Evolutionary conservation across 2,113 vertebrate genomes (phyloP).

Genomic region (Irena cyanogastra): DNA sequence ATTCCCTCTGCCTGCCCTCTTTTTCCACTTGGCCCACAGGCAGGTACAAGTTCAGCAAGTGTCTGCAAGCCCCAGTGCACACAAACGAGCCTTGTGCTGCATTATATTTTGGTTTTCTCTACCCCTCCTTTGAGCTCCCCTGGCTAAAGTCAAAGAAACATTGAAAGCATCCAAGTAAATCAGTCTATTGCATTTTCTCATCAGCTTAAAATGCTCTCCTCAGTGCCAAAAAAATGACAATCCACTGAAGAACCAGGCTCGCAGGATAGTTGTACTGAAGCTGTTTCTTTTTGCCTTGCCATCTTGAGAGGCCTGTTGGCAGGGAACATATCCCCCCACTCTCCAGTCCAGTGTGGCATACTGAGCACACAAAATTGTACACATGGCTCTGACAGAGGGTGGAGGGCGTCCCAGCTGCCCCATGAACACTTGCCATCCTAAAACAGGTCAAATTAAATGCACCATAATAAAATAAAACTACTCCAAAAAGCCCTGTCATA

Average conservation of each 20-base stretch:
- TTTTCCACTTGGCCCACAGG: background rate
- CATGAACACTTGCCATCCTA: background rate
- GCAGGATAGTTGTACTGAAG: constrained; percentile 1
- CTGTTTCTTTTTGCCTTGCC: constrained; percentile 22
- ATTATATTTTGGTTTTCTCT: constrained; percentile 34
- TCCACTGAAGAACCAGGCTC: constrained; percentile 3
- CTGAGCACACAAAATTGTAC: background rate
- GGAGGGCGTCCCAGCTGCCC: background rate
- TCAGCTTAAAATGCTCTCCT: constrained; percentile 21
- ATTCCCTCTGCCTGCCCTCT: background rate
- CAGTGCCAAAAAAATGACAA: constrained; percentile 38
- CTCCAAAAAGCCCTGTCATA: background rate
- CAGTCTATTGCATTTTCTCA: constrained; percentile 48
- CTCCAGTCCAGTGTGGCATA: background rate
- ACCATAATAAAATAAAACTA: background rate
- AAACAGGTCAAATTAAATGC: background rate
- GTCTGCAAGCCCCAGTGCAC: constrained; percentile 34
- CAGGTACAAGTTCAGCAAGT: constrained; percentile 5
- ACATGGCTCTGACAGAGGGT: background rate
- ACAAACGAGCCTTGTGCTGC: constrained; percentile 30
- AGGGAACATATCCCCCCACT: background rate
- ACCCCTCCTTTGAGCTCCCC: background rate
- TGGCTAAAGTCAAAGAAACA: constrained; percentile 44
- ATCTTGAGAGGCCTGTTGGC: constrained; percentile 1
- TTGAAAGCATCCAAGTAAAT: constrained; percentile 59